These are phyloP conservation scores for Drosophila athabasca DNA, from an alignment of 1,140 invertebrate species.

Conservation along the genomic window DNA sequence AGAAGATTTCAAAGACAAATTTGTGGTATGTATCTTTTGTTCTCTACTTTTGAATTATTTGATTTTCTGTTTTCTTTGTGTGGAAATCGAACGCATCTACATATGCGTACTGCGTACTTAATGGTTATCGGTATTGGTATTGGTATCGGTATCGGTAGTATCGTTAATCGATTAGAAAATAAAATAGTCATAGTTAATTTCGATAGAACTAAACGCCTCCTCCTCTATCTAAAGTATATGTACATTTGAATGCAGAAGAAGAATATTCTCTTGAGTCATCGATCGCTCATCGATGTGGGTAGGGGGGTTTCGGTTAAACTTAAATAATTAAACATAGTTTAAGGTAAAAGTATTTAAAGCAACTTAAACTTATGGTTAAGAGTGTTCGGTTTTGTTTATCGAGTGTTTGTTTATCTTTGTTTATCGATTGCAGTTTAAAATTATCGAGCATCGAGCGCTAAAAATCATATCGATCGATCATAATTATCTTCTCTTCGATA, in stretches of 20 bases:
- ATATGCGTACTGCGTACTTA: constrained; percentile 10
- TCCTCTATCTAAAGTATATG: constrained; percentile 28
- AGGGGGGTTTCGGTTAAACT: constrained; percentile 32
- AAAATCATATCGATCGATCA: constrained; percentile 32
- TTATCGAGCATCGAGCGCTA: constrained; percentile 6
- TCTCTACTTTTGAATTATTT: constrained; percentile 29
- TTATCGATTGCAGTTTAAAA: constrained; percentile 27
- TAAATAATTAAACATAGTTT: constrained; percentile 47
- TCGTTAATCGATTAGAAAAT: constrained; percentile 45
- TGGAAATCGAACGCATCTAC: constrained; percentile 19
- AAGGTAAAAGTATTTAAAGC: constrained; percentile 53
- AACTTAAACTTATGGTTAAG: constrained; percentile 47
- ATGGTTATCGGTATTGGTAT: constrained; percentile 23
- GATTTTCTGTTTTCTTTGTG: too few relatives aligned
- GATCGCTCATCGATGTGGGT: constrained; percentile 15
- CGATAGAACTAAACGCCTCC: constrained; percentile 29
- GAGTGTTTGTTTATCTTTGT: constrained; percentile 6
- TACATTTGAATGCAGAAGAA: constrained; percentile 41
- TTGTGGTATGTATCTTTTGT: constrained; percentile 47
- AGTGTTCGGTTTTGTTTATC: constrained; percentile 22
- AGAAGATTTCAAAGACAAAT: constrained; percentile 37
- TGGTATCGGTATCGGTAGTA: constrained; percentile 27
- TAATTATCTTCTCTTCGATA: constrained; percentile 37
- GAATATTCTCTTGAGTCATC: constrained; percentile 35
- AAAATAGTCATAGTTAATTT: constrained; percentile 51